A percentile compares a stretch with the other conserved stretches of the same genome.
phyloP scores from a whole-genome alignment of 2,888 invertebrate genomes.

The Gerosis bhagava region DNA sequence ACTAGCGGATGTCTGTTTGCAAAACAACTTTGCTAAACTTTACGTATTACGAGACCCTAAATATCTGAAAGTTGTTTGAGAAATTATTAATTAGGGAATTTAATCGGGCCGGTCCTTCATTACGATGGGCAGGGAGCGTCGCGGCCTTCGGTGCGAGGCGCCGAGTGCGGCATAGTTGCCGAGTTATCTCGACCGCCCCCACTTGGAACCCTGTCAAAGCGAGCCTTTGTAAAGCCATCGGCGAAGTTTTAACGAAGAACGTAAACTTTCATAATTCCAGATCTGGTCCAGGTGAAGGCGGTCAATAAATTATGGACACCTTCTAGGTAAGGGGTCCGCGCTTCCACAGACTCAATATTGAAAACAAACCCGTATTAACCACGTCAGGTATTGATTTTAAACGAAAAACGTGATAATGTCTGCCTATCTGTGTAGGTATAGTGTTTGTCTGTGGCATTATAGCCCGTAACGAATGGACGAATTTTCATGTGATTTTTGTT shows the following conservation, averaged over 20 bases:
- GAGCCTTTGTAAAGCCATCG: slow-evolving; percentile 10
- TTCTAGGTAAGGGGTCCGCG: too few relatives aligned
- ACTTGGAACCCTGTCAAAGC: slow-evolving; percentile 23
- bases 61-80: slow-evolving; percentile 12
- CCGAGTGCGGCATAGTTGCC: slow-evolving; percentile 13
- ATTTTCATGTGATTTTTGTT: too few relatives aligned
- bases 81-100: slow-evolving; percentile 19
- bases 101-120: slow-evolving; percentile 15
- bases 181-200: slow-evolving; percentile 6
- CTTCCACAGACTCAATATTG: too few relatives aligned
- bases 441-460: too few relatives aligned
- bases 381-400: too few relatives aligned
- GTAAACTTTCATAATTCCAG: slow-evolving; percentile 18
- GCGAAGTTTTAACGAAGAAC: slow-evolving; percentile 21
- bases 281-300: slow-evolving; percentile 5
- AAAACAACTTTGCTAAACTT: slow-evolving; percentile 6
- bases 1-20: slow-evolving; percentile 6
- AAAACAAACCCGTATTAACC: too few relatives aligned
- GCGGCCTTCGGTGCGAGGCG: neutral
- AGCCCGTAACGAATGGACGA: too few relatives aligned
- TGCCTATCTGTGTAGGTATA: too few relatives aligned
- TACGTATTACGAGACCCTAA: slow-evolving; percentile 5
- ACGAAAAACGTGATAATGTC: too few relatives aligned
- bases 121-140: neutral
- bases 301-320: slow-evolving; percentile 21